These are phyloP conservation scores for Brachionus manjavacas DNA, from an alignment of 1,140 invertebrate genomes.

Conservation along the genomic window DNA sequence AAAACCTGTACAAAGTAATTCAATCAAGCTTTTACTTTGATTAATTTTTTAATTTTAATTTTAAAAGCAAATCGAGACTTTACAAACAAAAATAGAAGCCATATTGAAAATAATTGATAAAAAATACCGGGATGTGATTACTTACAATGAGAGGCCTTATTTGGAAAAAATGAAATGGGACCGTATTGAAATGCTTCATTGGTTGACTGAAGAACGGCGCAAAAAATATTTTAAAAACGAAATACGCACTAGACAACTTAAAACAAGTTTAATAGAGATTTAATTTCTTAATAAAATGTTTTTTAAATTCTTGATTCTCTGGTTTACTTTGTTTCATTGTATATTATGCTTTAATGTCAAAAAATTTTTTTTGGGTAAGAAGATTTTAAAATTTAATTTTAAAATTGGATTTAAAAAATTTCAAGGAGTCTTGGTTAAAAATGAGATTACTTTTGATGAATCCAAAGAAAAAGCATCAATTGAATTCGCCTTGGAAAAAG, in stretches of 20 bases:
- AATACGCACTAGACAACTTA: background rate
- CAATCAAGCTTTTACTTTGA: constrained; percentile 43
- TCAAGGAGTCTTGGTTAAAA: background rate
- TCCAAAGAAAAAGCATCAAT: background rate
- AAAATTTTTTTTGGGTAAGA: background rate
- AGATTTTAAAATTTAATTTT: background rate
- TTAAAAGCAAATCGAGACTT: background rate
- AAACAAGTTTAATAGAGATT: constrained; percentile 13
- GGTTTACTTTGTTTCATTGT: background rate
- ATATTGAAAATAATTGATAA: constrained; percentile 18
- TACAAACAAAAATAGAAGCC: constrained; percentile 36
- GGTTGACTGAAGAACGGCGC: constrained; percentile 54
- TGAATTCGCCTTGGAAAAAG: background rate
- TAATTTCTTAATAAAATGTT: constrained; percentile 37
- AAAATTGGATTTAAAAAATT: background rate
- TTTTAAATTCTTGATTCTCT: background rate
- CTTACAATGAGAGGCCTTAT: constrained; percentile 52
- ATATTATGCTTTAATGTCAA: background rate
- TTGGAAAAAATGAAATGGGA: constrained; percentile 57
- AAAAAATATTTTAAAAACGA: constrained; percentile 37
- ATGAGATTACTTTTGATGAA: background rate
- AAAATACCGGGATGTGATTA: constrained; percentile 24
- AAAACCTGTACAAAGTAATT: constrained; percentile 48
- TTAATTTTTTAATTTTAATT: background rate
- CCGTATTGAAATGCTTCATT: constrained; percentile 56